Base-by-base conservation (phyloP, 2,797 vertebrate species). In the Parambassis ranga region DNA sequence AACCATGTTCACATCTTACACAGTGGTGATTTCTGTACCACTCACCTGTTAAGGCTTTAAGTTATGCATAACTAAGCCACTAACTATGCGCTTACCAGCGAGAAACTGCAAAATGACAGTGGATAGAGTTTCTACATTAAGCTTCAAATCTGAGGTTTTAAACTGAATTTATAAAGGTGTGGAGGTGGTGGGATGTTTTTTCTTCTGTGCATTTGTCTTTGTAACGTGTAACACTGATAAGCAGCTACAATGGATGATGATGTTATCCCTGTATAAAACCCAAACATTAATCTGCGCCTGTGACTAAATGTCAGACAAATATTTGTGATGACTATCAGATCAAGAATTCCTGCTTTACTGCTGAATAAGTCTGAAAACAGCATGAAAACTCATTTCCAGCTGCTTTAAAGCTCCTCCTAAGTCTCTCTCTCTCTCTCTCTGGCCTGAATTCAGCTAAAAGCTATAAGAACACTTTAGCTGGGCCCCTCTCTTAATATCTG, bases 391-490 rank as follows among this genome's bases (percentile, higher is more conserved):
- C 67, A 61, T 75, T 63, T 15, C 31, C 14, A 51, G 82, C 61
- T 44, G 58, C 37, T 74, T 55, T 63, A 81, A 79, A 71, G 70
- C 63, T 79, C 47, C 50, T 55, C 47, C 32, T 69, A 70, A 75
- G 44, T 79, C 76, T 75, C 48, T 67, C 49, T 62, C 30, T 59
- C 42, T 67, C 64, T 65, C 28, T 68, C n/a, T 59, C 37, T 72
- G 68, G 65, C 62, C 76, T 65, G 53, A 79, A 80, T 82, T 74
- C 72, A 53, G 46, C 47, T 42, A 36, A 64, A 69, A 65, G 60
- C 61, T 50, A 32, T 19, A 62, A 65, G 72, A 73, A 71, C 73
- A 37, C 53, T 71, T 73, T 58, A 46, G 37, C 60, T 1, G 5
- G 27, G 28, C 7, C 31, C 24, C 18, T 57, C 53, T 24, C 52